A percentile compares a stretch with the other conserved stretches of the same genome.
Evolutionary conservation across 1,140 invertebrate genomes (phyloP).

Genomic region (Nasonia giraulti): DNA sequence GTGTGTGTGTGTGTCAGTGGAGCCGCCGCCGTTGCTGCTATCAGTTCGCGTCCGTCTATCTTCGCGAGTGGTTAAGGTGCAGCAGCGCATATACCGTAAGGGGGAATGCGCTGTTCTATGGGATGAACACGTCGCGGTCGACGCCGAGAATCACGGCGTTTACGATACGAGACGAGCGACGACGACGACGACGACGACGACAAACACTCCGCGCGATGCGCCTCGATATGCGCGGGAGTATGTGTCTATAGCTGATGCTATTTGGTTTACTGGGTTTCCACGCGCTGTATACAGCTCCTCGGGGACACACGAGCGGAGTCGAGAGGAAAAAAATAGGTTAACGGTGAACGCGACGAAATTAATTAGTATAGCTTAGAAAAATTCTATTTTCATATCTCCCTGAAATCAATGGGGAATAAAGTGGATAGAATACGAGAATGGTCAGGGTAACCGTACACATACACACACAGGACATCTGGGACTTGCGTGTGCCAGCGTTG

Average conservation of each 20-base stretch:
- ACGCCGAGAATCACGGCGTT: not conserved
- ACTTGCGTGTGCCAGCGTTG: slow-evolving; percentile 36
- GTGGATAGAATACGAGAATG: not conserved
- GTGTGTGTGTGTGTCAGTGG: not conserved
- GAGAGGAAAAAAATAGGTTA: not conserved
- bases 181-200: not conserved
- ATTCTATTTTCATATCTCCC: not conserved
- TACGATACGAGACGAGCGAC: not conserved
- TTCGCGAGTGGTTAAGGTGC: not conserved
- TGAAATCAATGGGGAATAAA: not conserved
- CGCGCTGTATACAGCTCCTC: no score
- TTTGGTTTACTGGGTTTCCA: not conserved
- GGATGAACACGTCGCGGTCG: not conserved
- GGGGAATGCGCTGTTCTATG: slow-evolving; percentile 2
- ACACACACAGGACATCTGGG: not conserved
- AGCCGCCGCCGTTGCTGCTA: not conserved
- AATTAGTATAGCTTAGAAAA: not conserved
- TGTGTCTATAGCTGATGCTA: not conserved
- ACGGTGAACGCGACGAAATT: not conserved
- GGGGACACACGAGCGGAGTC: no score
- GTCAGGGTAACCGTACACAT: not conserved
- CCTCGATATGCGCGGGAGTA: not conserved
- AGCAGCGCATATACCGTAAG: slow-evolving; percentile 44
- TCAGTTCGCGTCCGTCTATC: not conserved
- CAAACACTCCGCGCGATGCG: not conserved